Evolutionary conservation across 37 sponge, comb jelly and placozoan species (phyloP), one percentile per base, ranked within the genome.

Genomic region (Ephydatia muelleri): DNA sequence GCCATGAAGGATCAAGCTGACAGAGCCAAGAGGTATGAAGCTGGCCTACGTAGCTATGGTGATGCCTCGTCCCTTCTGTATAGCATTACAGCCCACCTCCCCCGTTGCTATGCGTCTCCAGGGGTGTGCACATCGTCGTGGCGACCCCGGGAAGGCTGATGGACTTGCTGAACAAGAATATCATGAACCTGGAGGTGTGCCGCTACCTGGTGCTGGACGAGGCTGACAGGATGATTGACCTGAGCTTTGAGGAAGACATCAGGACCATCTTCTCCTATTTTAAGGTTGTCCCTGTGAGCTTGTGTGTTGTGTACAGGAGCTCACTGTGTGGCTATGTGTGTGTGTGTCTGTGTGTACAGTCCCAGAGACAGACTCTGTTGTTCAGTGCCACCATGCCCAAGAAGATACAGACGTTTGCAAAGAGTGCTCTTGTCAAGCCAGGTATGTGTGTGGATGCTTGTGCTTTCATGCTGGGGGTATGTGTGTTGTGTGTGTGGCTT

Each of bases 361-460:
- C 88, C 35, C 99, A 99, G 87, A 68, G 99, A 25, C 99, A 99
- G 88, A 99, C 99, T 1, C 80, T 96, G n/a, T 91, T 99, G 65
- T 99, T 99, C 83, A 93, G 94, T 88, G 99, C 99, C 25, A 99
- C 99, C 16, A 99, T 99, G 99, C 99, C 99, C 30, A 95, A 95
- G 88, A 99, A 99, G 83, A 99, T 99, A 12, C 99, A 99, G 87
- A 99, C 93, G 77, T 99, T 99, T 93, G 99, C 99, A 27, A 91
- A 77, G 67, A 96, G 97, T 88, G 99, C 99, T 29, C 91, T 99
- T 8, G 99, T 97, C 22, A 85, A 83, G 38, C 94, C 94, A 73
- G 92, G 94, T 93, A 87, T 23, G 28, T 77, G 79, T 75, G 26
- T 4, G 4, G 28, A 38, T 25, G 5, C 28, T 2, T 43, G n/a